These are phyloP conservation scores for Panopea generosa DNA, from an alignment of 2,888 invertebrate genomes.

Conservation along the genomic window DNA sequence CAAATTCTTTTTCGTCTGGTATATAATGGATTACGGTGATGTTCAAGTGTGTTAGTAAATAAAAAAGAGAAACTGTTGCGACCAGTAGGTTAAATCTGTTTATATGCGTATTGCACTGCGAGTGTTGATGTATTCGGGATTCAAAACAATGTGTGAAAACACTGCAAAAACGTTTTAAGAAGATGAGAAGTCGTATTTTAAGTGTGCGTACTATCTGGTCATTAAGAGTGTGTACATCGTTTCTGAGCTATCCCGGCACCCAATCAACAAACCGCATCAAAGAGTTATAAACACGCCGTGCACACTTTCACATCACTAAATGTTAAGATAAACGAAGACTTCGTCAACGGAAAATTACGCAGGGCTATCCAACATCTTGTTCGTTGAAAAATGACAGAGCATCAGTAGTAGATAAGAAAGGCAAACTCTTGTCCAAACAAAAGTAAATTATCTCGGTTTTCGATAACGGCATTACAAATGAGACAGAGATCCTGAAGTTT, in stretches of 20 bases:
- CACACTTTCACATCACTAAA: conserved; percentile 49
- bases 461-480: conserved; percentile 57
- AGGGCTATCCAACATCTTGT: conserved; percentile 26
- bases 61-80: no score
- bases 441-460: conserved; percentile 54
- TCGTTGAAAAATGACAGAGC: conserved; percentile 43
- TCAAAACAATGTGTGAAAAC: not conserved
- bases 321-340: conserved; percentile 41
- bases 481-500: conserved; percentile 37
- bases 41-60: no score
- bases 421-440: conserved; percentile 60
- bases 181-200: no score
- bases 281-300: conserved; percentile 33
- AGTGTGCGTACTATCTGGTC: no score
- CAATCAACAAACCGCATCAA: conserved; percentile 56
- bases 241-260: conserved; percentile 17
- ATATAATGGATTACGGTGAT: no score
- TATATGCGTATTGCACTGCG: no score
- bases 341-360: conserved; percentile 16
- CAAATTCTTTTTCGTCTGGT: no score
- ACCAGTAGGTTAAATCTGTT: no score
- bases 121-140: not conserved
- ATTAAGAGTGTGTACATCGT: conserved; percentile 24
- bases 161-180: not conserved
- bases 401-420: conserved; percentile 46